Evolutionary conservation across 1,140 invertebrate species (phyloP), one percentile per base, ranked within the genome.

Genomic region (Temnothorax longispinosus): DNA sequence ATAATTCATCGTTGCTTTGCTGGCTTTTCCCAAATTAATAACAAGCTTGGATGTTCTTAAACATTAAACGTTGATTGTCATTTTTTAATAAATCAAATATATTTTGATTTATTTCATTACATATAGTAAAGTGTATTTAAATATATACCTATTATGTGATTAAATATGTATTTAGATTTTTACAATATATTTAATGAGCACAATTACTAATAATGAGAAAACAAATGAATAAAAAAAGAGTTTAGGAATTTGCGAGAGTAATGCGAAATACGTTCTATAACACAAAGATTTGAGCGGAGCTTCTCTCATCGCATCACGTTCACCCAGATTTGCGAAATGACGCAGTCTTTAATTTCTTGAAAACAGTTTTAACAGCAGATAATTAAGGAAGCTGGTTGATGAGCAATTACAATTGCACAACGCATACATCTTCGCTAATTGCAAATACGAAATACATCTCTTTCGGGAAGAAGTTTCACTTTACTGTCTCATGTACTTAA

Each of bases 371-470:
- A 62, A 58, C 41, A 86, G 44, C n/a, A 69, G 54, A 78, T 87
- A 84, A 92, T 92, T 93, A 92, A 67, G 87, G 62, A 89, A 67
- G 88, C 88, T 87, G 72, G 75, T 75, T 90, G 87, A 92, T 90
- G 89, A 91, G 75, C 64, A 91, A 93, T 92, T 93, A 92, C 15
- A 64, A 80, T 93, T 92, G 88, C 90, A 91, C 88, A 93, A 93
- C 75, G 85, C 67, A 80, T 89, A 60, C 64, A 69, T 75, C 64
- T 27, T 60, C 18, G 72, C 52, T 92, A 91, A 91, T 89, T 88
- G 58, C 71, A 77, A 89, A 76, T 78, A 58, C 67, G 52, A 90
- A 91, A 87, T 65, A 67, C 41, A 64, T 88, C 50, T 88, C 50
- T 78, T 88, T 88, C 76, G 7, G 64, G 85, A 90, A 87, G 27